phyloP scores from a whole-genome alignment of 2,888 invertebrate species.

The Dastarcus helophoroides region DNA sequence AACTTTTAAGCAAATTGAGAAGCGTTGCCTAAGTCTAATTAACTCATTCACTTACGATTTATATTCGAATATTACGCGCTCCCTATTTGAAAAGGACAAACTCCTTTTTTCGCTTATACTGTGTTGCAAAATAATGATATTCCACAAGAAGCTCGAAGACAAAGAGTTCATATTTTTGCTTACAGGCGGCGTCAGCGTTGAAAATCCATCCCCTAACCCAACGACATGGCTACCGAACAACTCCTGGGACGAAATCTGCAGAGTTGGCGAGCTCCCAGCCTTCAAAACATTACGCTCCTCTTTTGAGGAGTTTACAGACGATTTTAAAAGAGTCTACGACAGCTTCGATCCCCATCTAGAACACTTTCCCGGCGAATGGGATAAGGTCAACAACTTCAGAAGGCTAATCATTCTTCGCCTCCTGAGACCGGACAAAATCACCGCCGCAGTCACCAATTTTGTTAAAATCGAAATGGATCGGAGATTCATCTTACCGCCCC shows the following conservation, averaged over 20 bases:
- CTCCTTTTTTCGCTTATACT: slow-evolving; percentile 71
- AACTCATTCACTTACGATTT: slow-evolving; percentile 71
- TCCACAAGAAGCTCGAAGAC: slow-evolving; percentile 45
- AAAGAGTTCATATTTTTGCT: slow-evolving; percentile 58
- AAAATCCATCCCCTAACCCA: slow-evolving; percentile 53
- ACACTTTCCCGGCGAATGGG: slow-evolving; percentile 53
- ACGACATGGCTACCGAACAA: slow-evolving; percentile 60
- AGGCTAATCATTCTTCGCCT: slow-evolving; percentile 59
- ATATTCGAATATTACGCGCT: slow-evolving; percentile 68
- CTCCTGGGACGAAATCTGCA: slow-evolving; percentile 70
- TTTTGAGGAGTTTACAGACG: slow-evolving; percentile 38
- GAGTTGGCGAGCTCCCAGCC: slow-evolving; percentile 42
- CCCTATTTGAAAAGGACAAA: slow-evolving; percentile 79
- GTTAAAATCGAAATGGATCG: slow-evolving; percentile 56
- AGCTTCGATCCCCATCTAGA: slow-evolving; percentile 52
- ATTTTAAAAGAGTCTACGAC: slow-evolving; percentile 63
- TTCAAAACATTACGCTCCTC: slow-evolving; percentile 38
- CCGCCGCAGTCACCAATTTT: slow-evolving; percentile 49
- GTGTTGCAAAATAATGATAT: slow-evolving; percentile 57
- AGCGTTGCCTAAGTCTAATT: slow-evolving; percentile 55
- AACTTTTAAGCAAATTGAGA: slow-evolving; percentile 58
- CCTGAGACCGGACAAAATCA: slow-evolving; percentile 66
- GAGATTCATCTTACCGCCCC: slow-evolving; percentile 69
- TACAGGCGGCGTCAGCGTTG: slow-evolving; percentile 63
- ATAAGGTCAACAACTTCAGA: slow-evolving; percentile 54